Evolutionary conservation across 2,888 invertebrate species (phyloP), one percentile per base, ranked within the genome.

Genomic region (Agrotis clavis): DNA sequence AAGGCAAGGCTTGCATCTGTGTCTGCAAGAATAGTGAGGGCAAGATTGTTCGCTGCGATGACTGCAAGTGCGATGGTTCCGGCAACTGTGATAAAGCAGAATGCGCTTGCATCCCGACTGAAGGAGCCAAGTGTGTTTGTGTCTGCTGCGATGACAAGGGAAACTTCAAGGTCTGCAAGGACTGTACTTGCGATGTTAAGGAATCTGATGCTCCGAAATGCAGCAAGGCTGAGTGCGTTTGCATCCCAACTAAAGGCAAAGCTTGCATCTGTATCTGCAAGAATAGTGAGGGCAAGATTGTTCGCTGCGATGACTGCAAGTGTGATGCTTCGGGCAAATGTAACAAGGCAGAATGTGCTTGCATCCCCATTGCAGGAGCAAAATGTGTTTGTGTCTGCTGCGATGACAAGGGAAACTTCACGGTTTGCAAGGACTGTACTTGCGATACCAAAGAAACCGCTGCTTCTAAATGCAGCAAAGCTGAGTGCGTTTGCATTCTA

Each of bases 231-330:
- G 74, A 53, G 13, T 91, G 91, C 63, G 63, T 85, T 19, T 91
- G 90, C 50, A 81, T 92, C 5, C 74, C 79, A 0, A 89, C 89
- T 63, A 57, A 74, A 4, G 74, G 75, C 0, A 75, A 74, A 18
- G 57, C 73, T 35, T 77, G 75, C 51, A 67, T 81, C 18, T 82
- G 83, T 16, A 75, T 83, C 0, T 80, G 83, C 41, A 66, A 70
- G 60, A 74, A 82, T 18, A 66, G 54, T 4, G 70, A 65, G 18
- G 56, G 50, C 45, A 63, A 14, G 67, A 71, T 57, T 63, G 81
- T 67, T 11, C 61, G 69, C 25, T 77, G 82, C 19, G 50, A 62
- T 18, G 80, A 76, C 11, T 82, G 82, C 47, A 66, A 60, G 11
- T 82, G 82, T 21, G 61, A 50, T 30, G 57, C 14, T 7, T 48